Base-by-base conservation (phyloP, 2,888 invertebrate species). In the Chloroclystis v-ata region DNA sequence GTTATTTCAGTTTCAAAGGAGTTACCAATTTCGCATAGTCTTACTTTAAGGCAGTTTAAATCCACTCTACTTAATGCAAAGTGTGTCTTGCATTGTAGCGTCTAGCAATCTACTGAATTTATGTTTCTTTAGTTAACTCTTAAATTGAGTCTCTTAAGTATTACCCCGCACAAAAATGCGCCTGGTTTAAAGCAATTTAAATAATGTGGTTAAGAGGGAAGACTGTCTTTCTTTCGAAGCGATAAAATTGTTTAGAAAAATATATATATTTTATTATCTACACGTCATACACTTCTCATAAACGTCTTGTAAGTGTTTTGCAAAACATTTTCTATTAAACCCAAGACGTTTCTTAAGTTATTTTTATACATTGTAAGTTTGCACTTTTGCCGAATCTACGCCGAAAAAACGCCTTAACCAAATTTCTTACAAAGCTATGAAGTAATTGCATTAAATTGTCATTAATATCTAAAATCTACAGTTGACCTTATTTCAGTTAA, bases 1-100 rank as follows among this genome's bases (percentile, higher is more conserved):
- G 54, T 37, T 46, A 54, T 61, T 58, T n/a, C 43, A 45, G 60
- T 59, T 62, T 58, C 63, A 67, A 66, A 65, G 14, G 14, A 33
- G 14, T 14, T 14, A 33, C 14, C 32, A 33, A 33, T 33, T 33
- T 33, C 14, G 32, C 32, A 13, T 33, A 39, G 29, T 47, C 43
- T 37, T 43, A 48, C 33, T 52, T 33, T 33, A 49, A 39, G 44
- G 20, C 43, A 39, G 33, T 47, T 10, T 33, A 51, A 47, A 54
- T 54, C 30, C 44, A 54, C 52, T 54, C 49, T 49, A 47, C 37
- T 54, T 52, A 56, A 54, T 52, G 54, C 54, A 56, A 54, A 52
- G 41, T 45, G 41, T 49, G 30, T 51, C 43, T 28, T 32, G 38
- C 43, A 48, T 54, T 54, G 54, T 54, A 43, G 51, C 49, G 49